Percentiles rank a stretch among this genome's conserved stretches.
Conservation (phyloP, 2,888 invertebrate genomes). For the Cataglyphis livida region DNA sequence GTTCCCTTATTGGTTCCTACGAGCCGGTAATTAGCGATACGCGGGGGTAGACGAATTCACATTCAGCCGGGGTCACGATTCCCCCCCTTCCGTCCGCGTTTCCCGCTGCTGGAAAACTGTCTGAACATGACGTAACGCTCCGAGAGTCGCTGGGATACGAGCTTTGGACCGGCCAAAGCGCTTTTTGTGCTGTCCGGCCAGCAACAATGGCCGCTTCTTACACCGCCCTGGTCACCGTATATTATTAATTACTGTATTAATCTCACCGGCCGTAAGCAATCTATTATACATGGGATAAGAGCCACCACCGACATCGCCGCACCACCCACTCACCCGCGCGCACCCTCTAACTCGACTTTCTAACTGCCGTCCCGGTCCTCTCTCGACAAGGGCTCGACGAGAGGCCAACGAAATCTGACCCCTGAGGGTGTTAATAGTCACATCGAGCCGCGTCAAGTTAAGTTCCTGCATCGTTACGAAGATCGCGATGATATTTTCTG, state of each 20-base stretch:
- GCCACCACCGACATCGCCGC: slow-evolving; percentile 65
- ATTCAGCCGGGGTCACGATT: slow-evolving; percentile 52
- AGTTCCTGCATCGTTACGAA: slow-evolving; percentile 19
- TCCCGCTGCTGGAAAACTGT: slow-evolving; percentile 82
- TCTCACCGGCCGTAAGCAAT: slow-evolving; percentile 83
- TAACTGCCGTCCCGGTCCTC: slow-evolving; percentile 64
- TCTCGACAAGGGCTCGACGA: slow-evolving; percentile 55
- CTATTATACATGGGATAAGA: slow-evolving; percentile 84
- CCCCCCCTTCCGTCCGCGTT: slow-evolving; percentile 62
- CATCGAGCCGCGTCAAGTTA: slow-evolving; percentile 9
- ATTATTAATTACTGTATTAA: slow-evolving; percentile 86
- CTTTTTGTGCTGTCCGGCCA: slow-evolving; percentile 84
- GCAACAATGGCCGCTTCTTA: slow-evolving; percentile 85
- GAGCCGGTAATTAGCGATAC: slow-evolving; percentile 51
- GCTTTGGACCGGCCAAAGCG: slow-evolving; percentile 68
- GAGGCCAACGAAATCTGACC: slow-evolving; percentile 71
- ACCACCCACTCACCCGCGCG: slow-evolving; percentile 47
- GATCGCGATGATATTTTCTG: neutral
- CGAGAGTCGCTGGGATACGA: slow-evolving; percentile 76
- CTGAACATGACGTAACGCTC: slow-evolving; percentile 85
- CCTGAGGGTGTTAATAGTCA: slow-evolving; percentile 60
- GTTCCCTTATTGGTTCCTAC: slow-evolving; percentile 26
- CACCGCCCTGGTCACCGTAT: slow-evolving; percentile 82
- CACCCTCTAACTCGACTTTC: slow-evolving; percentile 63
- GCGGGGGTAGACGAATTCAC: slow-evolving; percentile 48